These are phyloP conservation scores for Etheostoma perlongum DNA, from an alignment of 2,797 vertebrate genomes.

Conservation along the genomic window DNA sequence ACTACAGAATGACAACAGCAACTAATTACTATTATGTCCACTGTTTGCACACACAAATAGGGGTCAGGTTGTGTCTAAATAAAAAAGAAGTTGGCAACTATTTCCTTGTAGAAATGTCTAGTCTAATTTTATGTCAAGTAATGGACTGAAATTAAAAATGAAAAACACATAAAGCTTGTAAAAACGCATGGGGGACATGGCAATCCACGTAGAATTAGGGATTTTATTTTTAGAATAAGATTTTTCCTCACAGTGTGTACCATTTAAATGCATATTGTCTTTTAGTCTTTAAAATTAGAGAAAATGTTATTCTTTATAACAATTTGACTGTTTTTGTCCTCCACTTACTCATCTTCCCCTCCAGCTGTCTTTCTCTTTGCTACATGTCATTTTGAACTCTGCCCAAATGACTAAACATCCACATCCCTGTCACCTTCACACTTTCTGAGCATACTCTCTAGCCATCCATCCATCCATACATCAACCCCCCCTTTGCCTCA, in stretches of 20 bases:
- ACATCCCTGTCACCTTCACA: slow-evolving; percentile 66
- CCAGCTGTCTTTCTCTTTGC: slow-evolving; percentile 33
- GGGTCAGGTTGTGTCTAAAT: neutral
- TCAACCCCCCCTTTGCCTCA: slow-evolving; percentile 39
- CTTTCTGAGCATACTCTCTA: slow-evolving; percentile 49
- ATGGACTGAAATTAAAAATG: neutral
- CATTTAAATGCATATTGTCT: neutral
- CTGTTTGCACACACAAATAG: neutral
- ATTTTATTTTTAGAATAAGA: neutral
- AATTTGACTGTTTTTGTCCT: slow-evolving; percentile 2
- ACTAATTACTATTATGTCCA: neutral
- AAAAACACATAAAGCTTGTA: neutral
- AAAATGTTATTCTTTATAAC: neutral
- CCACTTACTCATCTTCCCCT: slow-evolving; percentile 43
- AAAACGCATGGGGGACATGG: neutral
- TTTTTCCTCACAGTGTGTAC: neutral
- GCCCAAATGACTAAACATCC: slow-evolving; percentile 62
- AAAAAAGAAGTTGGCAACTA: neutral
- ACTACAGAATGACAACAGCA: neutral
- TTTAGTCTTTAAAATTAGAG: neutral
- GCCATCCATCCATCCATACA: slow-evolving; percentile 51
- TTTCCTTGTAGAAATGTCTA: neutral
- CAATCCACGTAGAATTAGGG: neutral
- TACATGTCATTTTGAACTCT: slow-evolving; percentile 44
- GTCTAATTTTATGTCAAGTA: neutral